Evolutionary conservation across 2,888 invertebrate genomes (phyloP).

Genomic region (Flabesymbios commensalis): DNA sequence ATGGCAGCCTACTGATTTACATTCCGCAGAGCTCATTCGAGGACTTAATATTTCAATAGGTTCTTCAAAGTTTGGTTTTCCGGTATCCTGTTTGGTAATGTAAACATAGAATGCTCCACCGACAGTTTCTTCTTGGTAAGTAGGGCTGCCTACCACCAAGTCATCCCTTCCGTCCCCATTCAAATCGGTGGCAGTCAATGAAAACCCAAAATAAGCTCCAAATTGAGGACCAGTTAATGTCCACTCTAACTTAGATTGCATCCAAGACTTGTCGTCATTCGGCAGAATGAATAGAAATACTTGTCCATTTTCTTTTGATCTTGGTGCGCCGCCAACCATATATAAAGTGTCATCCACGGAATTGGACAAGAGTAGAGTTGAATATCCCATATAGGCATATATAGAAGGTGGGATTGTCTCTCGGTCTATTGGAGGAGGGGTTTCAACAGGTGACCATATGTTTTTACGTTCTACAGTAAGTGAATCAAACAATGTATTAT

Average conservation of each 20-base stretch:
- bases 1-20: slow-evolving; percentile 45
- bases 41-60: slow-evolving; percentile 39
- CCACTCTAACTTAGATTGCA: slow-evolving; percentile 49
- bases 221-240: slow-evolving; percentile 87
- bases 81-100: slow-evolving; percentile 51
- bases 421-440: no score
- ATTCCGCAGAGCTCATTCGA: slow-evolving; percentile 47
- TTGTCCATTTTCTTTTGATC: slow-evolving; percentile 84
- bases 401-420: no score
- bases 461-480: no score
- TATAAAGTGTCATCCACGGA: no score
- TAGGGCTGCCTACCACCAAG: slow-evolving; percentile 89
- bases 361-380: no score
- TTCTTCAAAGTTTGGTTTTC: no score
- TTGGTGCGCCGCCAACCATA: slow-evolving; percentile 90
- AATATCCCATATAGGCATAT: no score
- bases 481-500: no score
- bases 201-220: slow-evolving; percentile 94
- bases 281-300: slow-evolving; percentile 68
- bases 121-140: slow-evolving; percentile 73
- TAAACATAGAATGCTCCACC: slow-evolving; percentile 96
- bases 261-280: no score
- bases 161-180: slow-evolving; percentile 90
- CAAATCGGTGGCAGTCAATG: slow-evolving; percentile 84
- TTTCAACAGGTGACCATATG: no score